Evolutionary conservation across 2,888 invertebrate species (phyloP).

Genomic region (Adelphocoris suturalis): DNA sequence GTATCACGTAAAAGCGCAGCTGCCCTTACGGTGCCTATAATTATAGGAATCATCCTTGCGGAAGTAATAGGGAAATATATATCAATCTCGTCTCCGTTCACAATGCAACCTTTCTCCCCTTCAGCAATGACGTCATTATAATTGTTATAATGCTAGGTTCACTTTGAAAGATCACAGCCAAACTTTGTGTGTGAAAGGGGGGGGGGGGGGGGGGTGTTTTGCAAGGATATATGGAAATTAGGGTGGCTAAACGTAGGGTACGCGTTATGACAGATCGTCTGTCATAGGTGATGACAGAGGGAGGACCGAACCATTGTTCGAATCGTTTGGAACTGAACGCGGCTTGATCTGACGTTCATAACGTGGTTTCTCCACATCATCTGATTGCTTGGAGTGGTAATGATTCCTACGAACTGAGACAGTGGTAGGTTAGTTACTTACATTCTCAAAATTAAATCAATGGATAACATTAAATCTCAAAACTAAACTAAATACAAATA

Average conservation of each 20-base stretch:
- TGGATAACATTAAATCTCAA: too few relatives aligned
- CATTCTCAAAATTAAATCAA: too few relatives aligned
- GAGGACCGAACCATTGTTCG: constrained; percentile 6
- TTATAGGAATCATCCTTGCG: constrained; percentile 45
- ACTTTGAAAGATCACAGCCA: constrained; percentile 16
- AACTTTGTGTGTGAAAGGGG: neutral
- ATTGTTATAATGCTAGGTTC: constrained; percentile 8
- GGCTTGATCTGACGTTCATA: neutral
- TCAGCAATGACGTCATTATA: neutral
- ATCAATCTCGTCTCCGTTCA: constrained; percentile 27
- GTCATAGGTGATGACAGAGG: constrained; percentile 47
- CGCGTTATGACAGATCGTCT: constrained; percentile 36
- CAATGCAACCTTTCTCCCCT: constrained; percentile 31
- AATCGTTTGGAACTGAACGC: neutral
- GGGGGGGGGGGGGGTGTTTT: neutral
- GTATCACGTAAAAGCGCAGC: neutral
- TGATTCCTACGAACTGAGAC: neutral
- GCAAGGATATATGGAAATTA: constrained; percentile 46
- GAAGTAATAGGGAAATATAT: constrained; percentile 43
- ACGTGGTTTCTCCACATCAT: neutral
- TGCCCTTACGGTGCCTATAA: neutral
- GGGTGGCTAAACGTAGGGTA: constrained; percentile 6
- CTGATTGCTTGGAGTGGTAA: neutral
- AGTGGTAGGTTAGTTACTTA: too few relatives aligned
- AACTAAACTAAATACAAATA: too few relatives aligned